Percentiles rank a stretch among this genome's conserved stretches.
These are phyloP conservation scores for Melospiza georgiana DNA, from an alignment of 2,113 vertebrate genomes.

Conservation along the genomic window DNA sequence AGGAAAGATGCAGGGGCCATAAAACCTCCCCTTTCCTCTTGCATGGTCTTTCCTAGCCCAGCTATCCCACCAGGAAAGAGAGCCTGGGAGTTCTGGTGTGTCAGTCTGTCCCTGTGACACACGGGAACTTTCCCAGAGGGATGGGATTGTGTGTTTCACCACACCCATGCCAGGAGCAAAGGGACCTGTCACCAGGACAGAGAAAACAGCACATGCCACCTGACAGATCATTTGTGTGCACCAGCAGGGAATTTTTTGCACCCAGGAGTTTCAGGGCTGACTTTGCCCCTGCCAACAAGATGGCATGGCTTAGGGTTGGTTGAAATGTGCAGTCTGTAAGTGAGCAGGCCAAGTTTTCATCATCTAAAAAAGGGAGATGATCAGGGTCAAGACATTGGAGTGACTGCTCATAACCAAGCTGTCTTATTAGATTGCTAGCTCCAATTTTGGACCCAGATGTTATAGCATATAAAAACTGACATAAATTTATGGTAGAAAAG, in stretches of 20 bases:
- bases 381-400: conserved; percentile 1
- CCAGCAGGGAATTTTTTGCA: neutral
- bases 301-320: neutral
- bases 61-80: neutral
- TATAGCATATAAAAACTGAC: conserved; percentile 37
- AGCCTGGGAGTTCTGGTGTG: neutral
- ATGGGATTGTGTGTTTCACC: neutral
- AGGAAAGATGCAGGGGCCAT: neutral
- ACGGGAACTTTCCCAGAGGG: neutral
- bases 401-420: conserved; percentile 18
- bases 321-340: neutral
- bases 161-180: neutral
- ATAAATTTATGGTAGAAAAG: conserved; percentile 14
- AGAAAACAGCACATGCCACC: rapidly evolving
- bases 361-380: neutral
- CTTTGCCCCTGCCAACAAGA: neutral
- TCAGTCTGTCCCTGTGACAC: neutral
- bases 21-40: neutral
- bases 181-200: rapidly evolving
- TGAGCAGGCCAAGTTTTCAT: neutral
- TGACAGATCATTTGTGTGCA: neutral
- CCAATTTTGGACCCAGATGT: conserved; percentile 3
- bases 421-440: conserved; percentile 24
- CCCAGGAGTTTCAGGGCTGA: neutral
- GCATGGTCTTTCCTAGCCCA: neutral